Percentiles rank a stretch among this genome's conserved stretches.
Evolutionary conservation across 2,113 vertebrate species (phyloP).

Genomic region (Pachyramphus minor): DNA sequence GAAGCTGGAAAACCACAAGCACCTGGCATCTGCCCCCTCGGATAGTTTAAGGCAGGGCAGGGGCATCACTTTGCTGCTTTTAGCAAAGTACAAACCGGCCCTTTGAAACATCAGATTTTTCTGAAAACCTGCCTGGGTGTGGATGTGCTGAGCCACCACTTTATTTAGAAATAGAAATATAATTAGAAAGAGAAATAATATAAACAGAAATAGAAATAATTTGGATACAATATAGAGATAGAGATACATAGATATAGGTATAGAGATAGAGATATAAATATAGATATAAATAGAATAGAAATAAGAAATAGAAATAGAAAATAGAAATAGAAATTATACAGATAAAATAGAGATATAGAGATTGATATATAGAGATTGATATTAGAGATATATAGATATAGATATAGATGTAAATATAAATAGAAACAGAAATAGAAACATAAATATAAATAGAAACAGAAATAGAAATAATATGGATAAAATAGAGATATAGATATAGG

Average conservation of each 20-base stretch:
- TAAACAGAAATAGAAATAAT: neutral
- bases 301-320: too few relatives aligned
- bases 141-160: neutral
- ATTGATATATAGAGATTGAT: neutral
- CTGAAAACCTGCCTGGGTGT: neutral
- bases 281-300: too few relatives aligned
- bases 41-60: neutral
- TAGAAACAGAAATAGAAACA: too few relatives aligned
- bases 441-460: too few relatives aligned
- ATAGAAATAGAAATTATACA: too few relatives aligned
- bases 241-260: too few relatives aligned
- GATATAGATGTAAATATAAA: too few relatives aligned
- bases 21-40: neutral
- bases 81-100: neutral
- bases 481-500: too few relatives aligned
- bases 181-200: neutral
- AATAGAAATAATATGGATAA: neutral
- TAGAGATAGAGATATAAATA: too few relatives aligned
- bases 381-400: neutral
- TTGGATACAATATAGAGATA: too few relatives aligned
- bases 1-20: constrained; percentile 7
- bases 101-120: neutral
- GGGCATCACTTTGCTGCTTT: neutral
- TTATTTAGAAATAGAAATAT: neutral
- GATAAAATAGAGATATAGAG: too few relatives aligned